Evolutionary conservation across 1,140 invertebrate species (phyloP).

Genomic region (Drosophila burlai): DNA sequence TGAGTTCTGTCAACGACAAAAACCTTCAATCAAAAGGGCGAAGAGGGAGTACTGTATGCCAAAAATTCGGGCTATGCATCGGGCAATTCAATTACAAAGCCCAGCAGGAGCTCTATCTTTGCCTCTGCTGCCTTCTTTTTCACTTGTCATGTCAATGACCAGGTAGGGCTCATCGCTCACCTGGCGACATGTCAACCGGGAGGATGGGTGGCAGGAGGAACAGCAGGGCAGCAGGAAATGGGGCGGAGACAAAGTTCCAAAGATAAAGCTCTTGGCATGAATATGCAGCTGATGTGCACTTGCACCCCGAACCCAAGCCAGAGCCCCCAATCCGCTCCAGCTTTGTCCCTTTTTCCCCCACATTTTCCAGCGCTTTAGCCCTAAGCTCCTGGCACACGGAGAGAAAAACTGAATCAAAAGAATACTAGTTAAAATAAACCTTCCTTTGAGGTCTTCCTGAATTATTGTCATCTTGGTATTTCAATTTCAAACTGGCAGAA

Average conservation of each 20-base stretch:
- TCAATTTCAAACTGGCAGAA: neutral
- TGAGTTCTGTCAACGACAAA: constrained; percentile 64
- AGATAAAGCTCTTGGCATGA: constrained; percentile 65
- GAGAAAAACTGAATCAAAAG: neutral
- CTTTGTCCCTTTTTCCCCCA: constrained; percentile 3
- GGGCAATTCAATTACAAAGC: constrained; percentile 76
- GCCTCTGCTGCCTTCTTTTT: neutral
- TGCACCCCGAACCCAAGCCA: constrained; percentile 30
- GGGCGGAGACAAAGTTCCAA: constrained; percentile 51
- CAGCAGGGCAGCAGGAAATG: constrained; percentile 6
- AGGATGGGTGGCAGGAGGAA: neutral
- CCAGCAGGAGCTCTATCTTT: constrained; percentile 46
- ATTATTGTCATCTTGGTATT: neutral
- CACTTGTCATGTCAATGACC: constrained; percentile 70
- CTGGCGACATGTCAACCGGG: constrained; percentile 54
- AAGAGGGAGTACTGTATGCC: constrained; percentile 20
- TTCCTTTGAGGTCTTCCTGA: neutral
- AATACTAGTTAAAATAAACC: neutral
- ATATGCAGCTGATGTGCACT: constrained; percentile 71
- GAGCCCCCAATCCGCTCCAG: neutral
- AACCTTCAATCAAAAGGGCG: constrained; percentile 48
- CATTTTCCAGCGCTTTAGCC: constrained; percentile 21
- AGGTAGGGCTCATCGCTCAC: constrained; percentile 64
- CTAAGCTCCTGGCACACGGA: constrained; percentile 30
- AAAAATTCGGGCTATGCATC: constrained; percentile 51